Evolutionary conservation across 2,113 vertebrate genomes (phyloP).

Genomic region (Capreolus pygargus): DNA sequence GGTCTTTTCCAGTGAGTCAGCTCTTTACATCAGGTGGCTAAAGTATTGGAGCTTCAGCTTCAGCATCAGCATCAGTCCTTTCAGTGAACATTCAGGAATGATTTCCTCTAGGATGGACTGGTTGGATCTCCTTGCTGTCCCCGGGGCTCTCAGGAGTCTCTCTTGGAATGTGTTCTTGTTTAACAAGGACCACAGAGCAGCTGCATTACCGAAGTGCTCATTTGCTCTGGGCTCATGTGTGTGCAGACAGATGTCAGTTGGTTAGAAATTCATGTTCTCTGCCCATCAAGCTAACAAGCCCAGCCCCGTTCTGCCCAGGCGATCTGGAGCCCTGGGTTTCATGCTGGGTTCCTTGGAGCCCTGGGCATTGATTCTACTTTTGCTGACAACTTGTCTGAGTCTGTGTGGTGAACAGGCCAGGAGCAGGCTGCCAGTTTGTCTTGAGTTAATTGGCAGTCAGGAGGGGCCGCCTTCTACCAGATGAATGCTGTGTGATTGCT

Average conservation of each 20-base stretch:
- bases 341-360: fast-evolving
- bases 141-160: not conserved
- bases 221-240: not conserved
- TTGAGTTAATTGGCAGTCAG: fast-evolving
- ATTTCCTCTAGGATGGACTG: not conserved
- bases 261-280: not conserved
- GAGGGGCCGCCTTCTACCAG: not conserved
- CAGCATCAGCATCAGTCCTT: not conserved
- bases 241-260: not conserved
- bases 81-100: not conserved
- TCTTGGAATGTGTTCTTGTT: not conserved
- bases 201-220: fast-evolving
- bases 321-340: not conserved
- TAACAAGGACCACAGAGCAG: fast-evolving
- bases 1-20: not conserved
- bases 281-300: fast-evolving
- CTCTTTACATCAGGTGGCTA: not conserved
- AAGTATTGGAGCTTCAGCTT: not conserved
- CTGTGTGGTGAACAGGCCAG: fast-evolving
- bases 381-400: fast-evolving
- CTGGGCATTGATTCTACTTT: not conserved
- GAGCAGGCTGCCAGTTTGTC: fast-evolving
- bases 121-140: not conserved
- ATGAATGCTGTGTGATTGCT: fast-evolving
- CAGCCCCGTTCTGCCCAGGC: fast-evolving